Conservation (phyloP, 2,888 invertebrate genomes). For the Hirtodrosophila alboralis region DNA sequence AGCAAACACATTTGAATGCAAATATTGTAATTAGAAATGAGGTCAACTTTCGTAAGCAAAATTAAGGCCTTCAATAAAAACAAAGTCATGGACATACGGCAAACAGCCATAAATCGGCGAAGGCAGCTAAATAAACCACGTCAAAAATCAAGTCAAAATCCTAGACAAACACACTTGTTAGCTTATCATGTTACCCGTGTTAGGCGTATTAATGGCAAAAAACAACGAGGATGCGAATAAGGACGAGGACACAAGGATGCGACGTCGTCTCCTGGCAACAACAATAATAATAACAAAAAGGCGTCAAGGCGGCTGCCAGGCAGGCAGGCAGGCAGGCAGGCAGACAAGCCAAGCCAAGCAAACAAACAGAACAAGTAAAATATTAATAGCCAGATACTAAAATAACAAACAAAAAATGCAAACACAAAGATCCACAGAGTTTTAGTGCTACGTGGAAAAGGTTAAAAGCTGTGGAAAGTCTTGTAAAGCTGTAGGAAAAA, state of each 20-base stretch:
- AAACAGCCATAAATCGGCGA: slow-evolving; percentile 21
- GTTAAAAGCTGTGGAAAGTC: slow-evolving; percentile 23
- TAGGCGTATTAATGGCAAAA: slow-evolving; percentile 70
- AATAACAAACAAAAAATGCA: slow-evolving; percentile 57
- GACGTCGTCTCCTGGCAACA: slow-evolving; percentile 39
- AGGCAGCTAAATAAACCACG: slow-evolving; percentile 36
- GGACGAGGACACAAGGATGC: slow-evolving; percentile 25
- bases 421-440: slow-evolving; percentile 46
- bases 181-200: slow-evolving; percentile 76
- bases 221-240: slow-evolving; percentile 18
- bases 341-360: slow-evolving; percentile 20
- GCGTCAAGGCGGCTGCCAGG: slow-evolving; percentile 55
- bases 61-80: slow-evolving; percentile 7
- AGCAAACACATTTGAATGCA: slow-evolving; percentile 7
- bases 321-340: slow-evolving; percentile 39
- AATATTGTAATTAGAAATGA: slow-evolving; percentile 25
- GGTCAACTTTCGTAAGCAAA: slow-evolving; percentile 6
- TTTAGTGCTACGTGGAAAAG: slow-evolving; percentile 47
- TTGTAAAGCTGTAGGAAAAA: neutral
- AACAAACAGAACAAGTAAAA: slow-evolving; percentile 57
- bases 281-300: slow-evolving; percentile 30
- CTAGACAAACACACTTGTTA: slow-evolving; percentile 78
- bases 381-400: slow-evolving; percentile 75
- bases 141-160: slow-evolving; percentile 70
- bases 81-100: slow-evolving; percentile 39